A percentile compares a stretch with the other conserved stretches of the same genome.
Conservation (phyloP, 2,888 invertebrate species). For the Epiblema foenella region DNA sequence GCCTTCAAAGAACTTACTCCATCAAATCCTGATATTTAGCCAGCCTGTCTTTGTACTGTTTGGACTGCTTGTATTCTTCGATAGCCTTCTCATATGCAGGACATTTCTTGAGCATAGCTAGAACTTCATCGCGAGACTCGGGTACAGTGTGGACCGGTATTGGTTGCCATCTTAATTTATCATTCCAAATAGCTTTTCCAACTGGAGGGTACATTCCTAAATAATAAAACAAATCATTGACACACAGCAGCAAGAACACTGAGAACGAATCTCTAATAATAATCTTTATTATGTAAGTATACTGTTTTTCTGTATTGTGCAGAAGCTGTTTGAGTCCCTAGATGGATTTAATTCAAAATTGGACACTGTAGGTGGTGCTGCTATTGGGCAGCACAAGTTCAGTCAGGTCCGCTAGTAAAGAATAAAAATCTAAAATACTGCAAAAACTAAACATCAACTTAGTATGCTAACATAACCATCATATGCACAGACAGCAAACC, state of each 20-base stretch:
- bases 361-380: too few relatives aligned
- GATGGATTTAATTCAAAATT: too few relatives aligned
- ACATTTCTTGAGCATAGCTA: slow-evolving; percentile 86
- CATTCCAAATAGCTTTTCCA: slow-evolving; percentile 85
- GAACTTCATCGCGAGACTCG: slow-evolving; percentile 86
- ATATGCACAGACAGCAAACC: too few relatives aligned
- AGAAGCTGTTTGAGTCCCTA: too few relatives aligned
- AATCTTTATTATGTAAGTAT: too few relatives aligned
- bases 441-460: too few relatives aligned
- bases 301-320: too few relatives aligned
- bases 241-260: neutral
- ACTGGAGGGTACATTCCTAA: slow-evolving; percentile 88
- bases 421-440: too few relatives aligned
- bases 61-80: slow-evolving; percentile 76
- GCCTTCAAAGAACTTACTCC: slow-evolving; percentile 64
- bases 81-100: slow-evolving; percentile 86
- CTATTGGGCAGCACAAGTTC: too few relatives aligned
- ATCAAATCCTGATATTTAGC: slow-evolving; percentile 86
- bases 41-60: slow-evolving; percentile 82
- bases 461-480: too few relatives aligned
- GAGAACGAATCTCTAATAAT: neutral
- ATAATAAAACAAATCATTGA: slow-evolving; percentile 20
- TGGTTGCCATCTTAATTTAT: slow-evolving; percentile 88
- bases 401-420: too few relatives aligned
- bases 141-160: slow-evolving; percentile 90